A percentile compares a stretch with the other conserved stretches of the same genome.
Conservation (phyloP, 92 coral and sea anemone species). For the Micromussa lordhowensis region DNA sequence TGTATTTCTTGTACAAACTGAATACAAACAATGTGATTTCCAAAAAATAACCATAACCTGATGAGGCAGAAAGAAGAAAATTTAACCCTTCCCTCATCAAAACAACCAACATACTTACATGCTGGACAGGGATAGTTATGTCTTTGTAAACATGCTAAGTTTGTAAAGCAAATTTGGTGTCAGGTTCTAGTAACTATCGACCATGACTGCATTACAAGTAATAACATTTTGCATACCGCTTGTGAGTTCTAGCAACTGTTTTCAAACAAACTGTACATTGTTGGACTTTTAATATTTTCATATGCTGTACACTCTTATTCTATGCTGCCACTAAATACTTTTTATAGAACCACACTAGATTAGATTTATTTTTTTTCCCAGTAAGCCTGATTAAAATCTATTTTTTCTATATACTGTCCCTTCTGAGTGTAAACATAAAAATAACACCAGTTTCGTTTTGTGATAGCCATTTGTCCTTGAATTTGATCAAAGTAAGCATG, state of each 20-base stretch:
- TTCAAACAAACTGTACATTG: slow-evolving; percentile 5
- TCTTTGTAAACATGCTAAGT: slow-evolving; percentile 24
- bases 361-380: slow-evolving; percentile 36
- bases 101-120: slow-evolving; percentile 22
- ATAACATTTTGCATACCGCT: slow-evolving; percentile 17
- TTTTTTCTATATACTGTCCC: slow-evolving; percentile 44
- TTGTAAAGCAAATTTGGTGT: slow-evolving; percentile 15
- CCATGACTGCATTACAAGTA: too few relatives aligned
- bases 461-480: slow-evolving; percentile 59
- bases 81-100: slow-evolving; percentile 10
- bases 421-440: slow-evolving; percentile 52
- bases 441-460: slow-evolving; percentile 34
- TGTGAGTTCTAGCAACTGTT: slow-evolving; percentile 16
- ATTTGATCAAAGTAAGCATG: slow-evolving; percentile 66
- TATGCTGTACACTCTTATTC: slow-evolving; percentile 30
- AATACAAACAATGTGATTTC: slow-evolving; percentile 26
- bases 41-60: slow-evolving; percentile 20
- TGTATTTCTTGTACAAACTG: slow-evolving; percentile 26
- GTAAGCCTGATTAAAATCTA: slow-evolving; percentile 43
- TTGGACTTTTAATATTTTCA: slow-evolving; percentile 20
- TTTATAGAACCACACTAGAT: slow-evolving; percentile 51
- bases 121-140: slow-evolving; percentile 17
- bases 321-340: slow-evolving; percentile 30
- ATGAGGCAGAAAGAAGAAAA: slow-evolving; percentile 24
- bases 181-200: slow-evolving; percentile 9